phyloP scores from a whole-genome alignment of 1,140 invertebrate genomes.

The Scaptodrosophila lebanonensis region DNA sequence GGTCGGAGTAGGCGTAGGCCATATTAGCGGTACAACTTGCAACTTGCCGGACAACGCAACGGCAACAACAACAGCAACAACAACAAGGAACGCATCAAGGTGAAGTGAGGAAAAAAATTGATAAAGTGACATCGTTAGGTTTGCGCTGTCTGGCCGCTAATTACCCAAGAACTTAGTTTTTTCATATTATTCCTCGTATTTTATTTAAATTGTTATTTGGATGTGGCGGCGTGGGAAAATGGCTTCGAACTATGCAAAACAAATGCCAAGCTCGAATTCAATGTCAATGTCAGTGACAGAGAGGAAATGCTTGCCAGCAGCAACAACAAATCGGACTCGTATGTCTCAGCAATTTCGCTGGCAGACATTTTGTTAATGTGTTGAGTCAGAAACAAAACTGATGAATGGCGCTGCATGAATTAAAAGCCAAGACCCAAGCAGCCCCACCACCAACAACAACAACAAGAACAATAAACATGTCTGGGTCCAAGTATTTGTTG shows the following conservation, averaged over 20 bases:
- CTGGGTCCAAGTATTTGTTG: slow-evolving; percentile 32
- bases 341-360: too few species aligned
- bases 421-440: slow-evolving; percentile 60
- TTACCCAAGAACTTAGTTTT: background rate
- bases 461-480: slow-evolving; percentile 40
- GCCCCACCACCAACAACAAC: slow-evolving; percentile 28
- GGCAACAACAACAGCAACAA: background rate
- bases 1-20: slow-evolving; percentile 16
- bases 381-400: slow-evolving; percentile 73
- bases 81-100: background rate
- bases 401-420: slow-evolving; percentile 74
- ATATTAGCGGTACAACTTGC: slow-evolving; percentile 33
- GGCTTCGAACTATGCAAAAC: background rate
- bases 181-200: background rate
- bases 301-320: background rate
- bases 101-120: too few species aligned
- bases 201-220: background rate
- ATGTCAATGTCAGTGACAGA: background rate
- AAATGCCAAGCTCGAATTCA: background rate
- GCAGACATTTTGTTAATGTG: slow-evolving; percentile 62
- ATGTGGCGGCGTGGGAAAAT: background rate
- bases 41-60: too few species aligned
- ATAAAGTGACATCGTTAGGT: slow-evolving; percentile 2
- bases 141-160: background rate
- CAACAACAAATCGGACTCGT: too few species aligned